Evolutionary conservation across 2,113 vertebrate genomes (phyloP), one percentile per base, ranked within the genome.

Genomic region (Aegithalos caudatus): DNA sequence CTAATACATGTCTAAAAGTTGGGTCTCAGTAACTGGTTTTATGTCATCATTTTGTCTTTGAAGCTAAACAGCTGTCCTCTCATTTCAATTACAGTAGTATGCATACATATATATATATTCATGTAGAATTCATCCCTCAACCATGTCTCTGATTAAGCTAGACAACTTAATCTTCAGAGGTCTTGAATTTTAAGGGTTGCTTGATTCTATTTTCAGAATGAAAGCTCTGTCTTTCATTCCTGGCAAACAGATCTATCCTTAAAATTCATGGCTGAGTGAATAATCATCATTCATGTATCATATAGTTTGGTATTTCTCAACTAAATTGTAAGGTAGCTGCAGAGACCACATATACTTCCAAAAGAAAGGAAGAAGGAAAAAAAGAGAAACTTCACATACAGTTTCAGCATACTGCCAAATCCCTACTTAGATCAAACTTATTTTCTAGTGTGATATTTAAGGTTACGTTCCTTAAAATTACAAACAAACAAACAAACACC

Each of bases 171-270:
- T 86, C 72, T 88, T 95, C n/a, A 73, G 45, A 77, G 10, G 23
- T 61, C 72, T 74, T 90, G 40, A 13, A 80, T 92, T 95, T 93
- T 80, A 88, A 76, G 54, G 45, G 22, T 83, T 9, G 2, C 13
- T 83, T 91, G 45, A 58, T 86, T 86, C 60, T 94, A 38, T 90
- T 96, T 96, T 72, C 64, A 90, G 64, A 90, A 88, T 17, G 45
- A 92, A 66, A 94, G 15, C 17, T 81, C 57, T 83, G 40, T 81
- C 44, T 86, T 86, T 38, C 51, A 42, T 48, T 22, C 29, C 42
- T 54, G 20, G 50, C 33, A 91, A 71, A 86, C 15, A 81, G 13
- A 67, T 67, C 35, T 48, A 65, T 51, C 37, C 23, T 90, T 61
- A 84, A 96, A 86, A 38, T 31, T 60, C 24, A 71, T 28, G 15